These are phyloP conservation scores for Homarus americanus DNA, from an alignment of 1,140 invertebrate genomes.

Conservation along the genomic window DNA sequence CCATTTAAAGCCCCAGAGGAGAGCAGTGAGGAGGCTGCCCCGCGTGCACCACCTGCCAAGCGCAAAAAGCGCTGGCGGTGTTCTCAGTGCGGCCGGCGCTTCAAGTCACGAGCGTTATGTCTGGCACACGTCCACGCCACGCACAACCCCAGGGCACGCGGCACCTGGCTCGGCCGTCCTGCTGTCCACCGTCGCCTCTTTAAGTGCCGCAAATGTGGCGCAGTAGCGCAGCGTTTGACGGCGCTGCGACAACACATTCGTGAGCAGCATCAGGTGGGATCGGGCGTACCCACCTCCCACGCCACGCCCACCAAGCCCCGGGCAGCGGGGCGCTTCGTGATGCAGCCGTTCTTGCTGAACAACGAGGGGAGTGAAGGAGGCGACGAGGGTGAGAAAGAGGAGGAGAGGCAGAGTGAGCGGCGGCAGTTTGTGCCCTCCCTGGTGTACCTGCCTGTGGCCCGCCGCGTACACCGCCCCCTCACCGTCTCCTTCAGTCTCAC, in stretches of 20 bases:
- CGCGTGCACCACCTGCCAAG: conserved; percentile 11
- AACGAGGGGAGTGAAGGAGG: conserved; percentile 61
- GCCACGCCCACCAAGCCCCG: conserved; percentile 77
- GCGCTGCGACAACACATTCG: conserved; percentile 84
- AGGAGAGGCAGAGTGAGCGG: conserved; percentile 2
- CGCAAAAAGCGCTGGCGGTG: conserved; percentile 76
- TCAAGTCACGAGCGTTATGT: conserved; percentile 78
- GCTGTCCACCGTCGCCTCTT: conserved; percentile 74
- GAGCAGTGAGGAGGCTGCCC: not conserved
- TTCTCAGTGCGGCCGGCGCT: conserved; percentile 79
- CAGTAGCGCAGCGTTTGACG: conserved; percentile 82
- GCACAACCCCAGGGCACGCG: conserved; percentile 76
- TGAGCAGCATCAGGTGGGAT: conserved; percentile 76
- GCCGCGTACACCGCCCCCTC: conserved; percentile 87
- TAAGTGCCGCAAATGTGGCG: conserved; percentile 85
- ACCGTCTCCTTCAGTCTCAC: conserved; percentile 94
- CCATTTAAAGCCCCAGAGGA: conserved; percentile 12
- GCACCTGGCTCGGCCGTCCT: conserved; percentile 46
- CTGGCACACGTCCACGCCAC: conserved; percentile 78
- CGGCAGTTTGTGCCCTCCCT: conserved; percentile 88
- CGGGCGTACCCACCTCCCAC: conserved; percentile 76
- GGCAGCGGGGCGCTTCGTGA: conserved; percentile 81
- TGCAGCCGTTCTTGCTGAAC: conserved; percentile 92
- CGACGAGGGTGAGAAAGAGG: not conserved
- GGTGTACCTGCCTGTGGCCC: conserved; percentile 93